phyloP scores from a whole-genome alignment of 2,888 invertebrate species.

The Pocota personata region DNA sequence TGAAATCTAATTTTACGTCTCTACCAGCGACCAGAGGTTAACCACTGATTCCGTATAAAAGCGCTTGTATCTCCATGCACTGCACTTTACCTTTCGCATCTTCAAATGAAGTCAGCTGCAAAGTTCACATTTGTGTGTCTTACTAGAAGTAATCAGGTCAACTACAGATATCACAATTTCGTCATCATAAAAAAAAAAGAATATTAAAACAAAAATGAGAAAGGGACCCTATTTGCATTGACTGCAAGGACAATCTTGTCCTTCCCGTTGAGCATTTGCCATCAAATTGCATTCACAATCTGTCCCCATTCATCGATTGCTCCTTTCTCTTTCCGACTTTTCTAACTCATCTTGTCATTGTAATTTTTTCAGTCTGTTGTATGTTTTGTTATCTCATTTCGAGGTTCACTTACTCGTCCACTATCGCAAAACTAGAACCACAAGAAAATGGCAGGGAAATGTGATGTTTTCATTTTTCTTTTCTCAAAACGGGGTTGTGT shows the following conservation, averaged over 20 bases:
- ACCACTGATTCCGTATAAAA: no score
- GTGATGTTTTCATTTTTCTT: constrained; percentile 9
- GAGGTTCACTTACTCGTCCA: constrained; percentile 29
- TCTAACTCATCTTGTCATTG: constrained; percentile 31
- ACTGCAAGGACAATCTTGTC: constrained; percentile 54
- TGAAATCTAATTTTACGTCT: no score
- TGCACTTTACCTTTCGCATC: no score
- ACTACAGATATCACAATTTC: constrained; percentile 4
- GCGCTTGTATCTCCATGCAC: no score
- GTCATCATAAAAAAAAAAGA: constrained; percentile 20
- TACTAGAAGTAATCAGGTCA: constrained; percentile 25
- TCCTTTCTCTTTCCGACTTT: constrained; percentile 4
- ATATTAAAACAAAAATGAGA: constrained; percentile 27
- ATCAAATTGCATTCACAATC: constrained; percentile 52
- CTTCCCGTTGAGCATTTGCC: constrained; percentile 35
- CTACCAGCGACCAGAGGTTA: no score
- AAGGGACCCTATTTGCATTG: constrained; percentile 29
- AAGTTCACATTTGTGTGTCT: no score
- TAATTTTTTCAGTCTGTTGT: constrained; percentile 37
- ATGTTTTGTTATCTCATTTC: constrained; percentile 65
- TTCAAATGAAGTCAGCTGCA: no score
- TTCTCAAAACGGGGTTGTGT: constrained; percentile 42
- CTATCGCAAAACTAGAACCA: background rate
- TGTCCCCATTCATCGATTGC: constrained; percentile 44
- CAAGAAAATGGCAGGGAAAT: constrained; percentile 22